Base-by-base conservation (phyloP, 2,888 invertebrate genomes). In the Pyrochroa serraticornis region DNA sequence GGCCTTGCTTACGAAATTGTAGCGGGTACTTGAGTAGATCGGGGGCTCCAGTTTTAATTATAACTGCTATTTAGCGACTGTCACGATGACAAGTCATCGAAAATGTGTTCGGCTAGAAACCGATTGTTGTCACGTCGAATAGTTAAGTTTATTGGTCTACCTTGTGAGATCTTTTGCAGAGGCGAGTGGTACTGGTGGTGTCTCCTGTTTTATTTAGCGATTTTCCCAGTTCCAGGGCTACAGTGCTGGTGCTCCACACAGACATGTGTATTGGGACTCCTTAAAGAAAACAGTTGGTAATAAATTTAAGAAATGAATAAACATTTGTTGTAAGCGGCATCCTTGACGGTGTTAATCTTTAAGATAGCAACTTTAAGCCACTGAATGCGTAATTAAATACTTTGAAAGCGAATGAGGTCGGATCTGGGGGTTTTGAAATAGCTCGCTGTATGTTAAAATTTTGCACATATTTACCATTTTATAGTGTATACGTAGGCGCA, bases 161-260 rank as follows among this genome's bases (percentile, higher is more conserved):
- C 70, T 75, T 76, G 52, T 75, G 75, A 13, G 71, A 66, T 41
- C 74, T 68, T 45, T 69, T 71, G 65, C 66, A 74, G 34, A 77
- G 63, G 62, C 70, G 71, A 32, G 71, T 67, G 48, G 70, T 72
- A 47, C 69, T 75, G 48, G 58, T 63, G 41, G 59, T 66, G 49
- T 72, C 66, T n/a, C 61, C 58, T 46, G 62, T 60, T 58, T 71
- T 71, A 10, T 67, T 71, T 71, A n/a, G 57, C 61, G 50, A 65
- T 61, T 71, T 74, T 69, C 73, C 77, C 65, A 75, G 51, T 58
- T 76, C 76, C 64, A 83, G 73, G 72, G 81, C 87, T 79, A 84
- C 83, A 72, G 85, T 83, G 77, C 84, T 83, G 76, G 87, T 87
- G 35, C 49, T 58, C 58, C 58, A 58, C 42, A 53, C 48, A 14